These are phyloP conservation scores for Sciurus niger DNA, from an alignment of 2,113 vertebrate genomes.

Conservation along the genomic window DNA sequence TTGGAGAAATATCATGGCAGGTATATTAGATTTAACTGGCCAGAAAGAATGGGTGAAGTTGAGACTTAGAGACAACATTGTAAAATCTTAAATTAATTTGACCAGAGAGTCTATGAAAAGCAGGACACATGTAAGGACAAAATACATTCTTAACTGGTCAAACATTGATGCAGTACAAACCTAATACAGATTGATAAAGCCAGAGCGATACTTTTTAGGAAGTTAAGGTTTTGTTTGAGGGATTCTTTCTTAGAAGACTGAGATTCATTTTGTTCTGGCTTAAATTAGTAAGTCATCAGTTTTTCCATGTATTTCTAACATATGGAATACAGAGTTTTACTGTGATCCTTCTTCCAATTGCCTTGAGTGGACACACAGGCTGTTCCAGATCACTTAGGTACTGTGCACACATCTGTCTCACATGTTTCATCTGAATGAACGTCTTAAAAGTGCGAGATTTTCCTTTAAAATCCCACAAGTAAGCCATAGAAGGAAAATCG, in stretches of 20 bases:
- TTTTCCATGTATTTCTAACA: neutral
- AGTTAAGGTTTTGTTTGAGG: neutral
- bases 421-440: neutral
- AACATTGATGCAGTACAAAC: neutral
- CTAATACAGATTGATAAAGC: neutral
- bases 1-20: neutral
- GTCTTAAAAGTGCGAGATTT: neutral
- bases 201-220: neutral
- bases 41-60: neutral
- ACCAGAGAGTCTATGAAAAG: neutral
- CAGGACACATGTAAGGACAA: neutral
- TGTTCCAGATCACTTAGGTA: neutral
- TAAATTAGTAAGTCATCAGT: neutral
- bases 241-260: neutral
- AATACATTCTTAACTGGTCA: neutral
- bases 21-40: neutral
- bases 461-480: neutral
- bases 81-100: neutral
- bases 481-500: neutral
- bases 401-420: neutral
- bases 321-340: neutral
- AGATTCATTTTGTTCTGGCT: neutral
- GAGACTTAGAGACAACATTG: neutral
- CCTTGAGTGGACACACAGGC: neutral
- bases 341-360: neutral